Percentiles rank a stretch among this genome's conserved stretches.
phyloP scores from a whole-genome alignment of 2,888 invertebrate species.

The Hoplodrina blanda region DNA sequence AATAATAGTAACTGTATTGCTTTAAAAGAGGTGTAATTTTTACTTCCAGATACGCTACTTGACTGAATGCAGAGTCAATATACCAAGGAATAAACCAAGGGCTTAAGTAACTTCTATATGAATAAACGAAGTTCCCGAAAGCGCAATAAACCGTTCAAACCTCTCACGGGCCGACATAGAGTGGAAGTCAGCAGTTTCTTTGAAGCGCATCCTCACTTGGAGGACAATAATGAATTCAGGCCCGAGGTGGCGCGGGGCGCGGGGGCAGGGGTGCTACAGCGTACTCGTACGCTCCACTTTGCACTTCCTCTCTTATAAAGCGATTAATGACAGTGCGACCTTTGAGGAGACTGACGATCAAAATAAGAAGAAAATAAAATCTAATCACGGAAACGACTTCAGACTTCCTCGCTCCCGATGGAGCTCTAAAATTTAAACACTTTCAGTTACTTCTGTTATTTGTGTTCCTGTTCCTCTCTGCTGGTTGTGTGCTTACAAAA shows the following conservation, averaged over 20 bases:
- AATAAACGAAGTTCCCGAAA: slow-evolving; percentile 77
- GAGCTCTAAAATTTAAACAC: slow-evolving; percentile 52
- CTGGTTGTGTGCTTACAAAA: slow-evolving; percentile 17
- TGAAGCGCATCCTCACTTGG: slow-evolving; percentile 84
- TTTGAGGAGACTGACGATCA: slow-evolving; percentile 79
- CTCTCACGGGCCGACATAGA: slow-evolving; percentile 74
- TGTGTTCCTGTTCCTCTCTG: slow-evolving; percentile 35
- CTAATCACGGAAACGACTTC: slow-evolving; percentile 76
- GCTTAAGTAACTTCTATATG: slow-evolving; percentile 71
- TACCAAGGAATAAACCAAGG: slow-evolving; percentile 41
- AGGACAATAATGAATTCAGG: slow-evolving; percentile 89
- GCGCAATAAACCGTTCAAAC: slow-evolving; percentile 83
- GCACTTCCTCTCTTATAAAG: slow-evolving; percentile 86
- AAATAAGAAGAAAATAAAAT: slow-evolving; percentile 83
- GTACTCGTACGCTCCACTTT: slow-evolving; percentile 85
- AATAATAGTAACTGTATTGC: background rate
- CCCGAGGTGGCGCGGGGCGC: slow-evolving; percentile 69
- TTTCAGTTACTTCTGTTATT: slow-evolving; percentile 40
- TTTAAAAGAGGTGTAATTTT: background rate
- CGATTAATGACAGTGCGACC: slow-evolving; percentile 85
- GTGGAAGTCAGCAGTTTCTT: slow-evolving; percentile 87
- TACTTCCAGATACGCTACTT: background rate
- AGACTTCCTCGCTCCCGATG: slow-evolving; percentile 44
- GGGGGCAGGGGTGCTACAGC: slow-evolving; percentile 72
- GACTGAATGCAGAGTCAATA: slow-evolving; percentile 30